These are phyloP conservation scores for Tetramorium bicarinatum DNA, from an alignment of 2,888 invertebrate genomes.

Conservation along the genomic window DNA sequence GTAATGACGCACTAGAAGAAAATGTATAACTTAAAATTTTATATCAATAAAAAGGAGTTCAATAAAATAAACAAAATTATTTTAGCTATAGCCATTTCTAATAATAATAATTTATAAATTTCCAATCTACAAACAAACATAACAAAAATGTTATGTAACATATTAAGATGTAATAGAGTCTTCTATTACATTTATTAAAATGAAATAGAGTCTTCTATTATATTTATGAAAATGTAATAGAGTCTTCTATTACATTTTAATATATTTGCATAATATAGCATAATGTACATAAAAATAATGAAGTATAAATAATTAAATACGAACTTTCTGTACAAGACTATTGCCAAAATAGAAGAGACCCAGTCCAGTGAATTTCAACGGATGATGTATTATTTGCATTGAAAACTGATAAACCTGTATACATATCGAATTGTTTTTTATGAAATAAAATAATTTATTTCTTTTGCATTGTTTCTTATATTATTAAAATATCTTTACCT, in stretches of 20 bases:
- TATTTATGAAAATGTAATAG: too few relatives aligned
- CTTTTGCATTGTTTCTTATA: neutral
- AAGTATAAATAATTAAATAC: neutral
- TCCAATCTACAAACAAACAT: neutral
- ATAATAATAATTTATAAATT: too few relatives aligned
- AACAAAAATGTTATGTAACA: neutral
- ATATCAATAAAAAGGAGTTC: too few relatives aligned
- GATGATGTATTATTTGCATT: conserved; percentile 28
- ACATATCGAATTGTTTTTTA: conserved; percentile 8
- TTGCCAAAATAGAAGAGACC: conserved; percentile 34
- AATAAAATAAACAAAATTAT: neutral
- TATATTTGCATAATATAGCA: too few relatives aligned
- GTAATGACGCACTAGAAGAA: too few relatives aligned
- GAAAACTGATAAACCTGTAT: conserved; percentile 36
- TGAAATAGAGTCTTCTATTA: too few relatives aligned
- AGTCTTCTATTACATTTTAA: too few relatives aligned
- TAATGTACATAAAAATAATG: neutral
- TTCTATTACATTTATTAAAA: too few relatives aligned
- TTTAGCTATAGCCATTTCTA: neutral
- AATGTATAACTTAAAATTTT: too few relatives aligned
- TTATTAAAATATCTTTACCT: conserved; percentile 17
- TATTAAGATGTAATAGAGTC: neutral
- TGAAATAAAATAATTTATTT: neutral
- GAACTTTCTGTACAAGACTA: conserved; percentile 7
- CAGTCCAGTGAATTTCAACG: conserved; percentile 32